phyloP scores from a whole-genome alignment of 2,797 vertebrate species.

The Leptodactylus fallax region DNA sequence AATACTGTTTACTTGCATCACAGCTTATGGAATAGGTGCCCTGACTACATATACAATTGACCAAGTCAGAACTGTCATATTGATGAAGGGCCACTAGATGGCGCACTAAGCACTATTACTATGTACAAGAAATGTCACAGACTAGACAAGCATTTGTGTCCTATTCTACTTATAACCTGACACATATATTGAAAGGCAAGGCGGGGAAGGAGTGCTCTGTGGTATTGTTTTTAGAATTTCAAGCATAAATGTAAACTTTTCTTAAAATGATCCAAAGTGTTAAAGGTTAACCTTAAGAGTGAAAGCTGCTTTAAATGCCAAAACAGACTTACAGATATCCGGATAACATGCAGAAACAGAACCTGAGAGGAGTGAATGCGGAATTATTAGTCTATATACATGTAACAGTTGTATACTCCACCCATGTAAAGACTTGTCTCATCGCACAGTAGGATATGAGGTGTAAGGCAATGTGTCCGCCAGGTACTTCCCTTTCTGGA shows the following conservation, averaged over 20 bases:
- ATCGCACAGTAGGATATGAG: background rate
- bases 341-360: conserved; percentile 27
- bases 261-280: background rate
- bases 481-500: background rate
- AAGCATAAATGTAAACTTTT: background rate
- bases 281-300: background rate
- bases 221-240: background rate
- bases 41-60: background rate
- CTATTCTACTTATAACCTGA: background rate
- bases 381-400: conserved; percentile 47
- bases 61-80: conserved; percentile 18
- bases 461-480: background rate
- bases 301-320: background rate
- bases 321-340: background rate
- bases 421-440: background rate
- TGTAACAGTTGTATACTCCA: conserved; percentile 25
- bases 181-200: background rate
- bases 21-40: background rate
- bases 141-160: conserved; percentile 23
- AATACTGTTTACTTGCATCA: conserved; percentile 17
- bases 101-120: background rate
- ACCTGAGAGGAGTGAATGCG: background rate
- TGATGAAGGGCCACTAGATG: background rate
- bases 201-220: background rate
- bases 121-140: conserved; percentile 51